Conservation (phyloP, 2,888 invertebrate species). For the Tachina lurida region DNA sequence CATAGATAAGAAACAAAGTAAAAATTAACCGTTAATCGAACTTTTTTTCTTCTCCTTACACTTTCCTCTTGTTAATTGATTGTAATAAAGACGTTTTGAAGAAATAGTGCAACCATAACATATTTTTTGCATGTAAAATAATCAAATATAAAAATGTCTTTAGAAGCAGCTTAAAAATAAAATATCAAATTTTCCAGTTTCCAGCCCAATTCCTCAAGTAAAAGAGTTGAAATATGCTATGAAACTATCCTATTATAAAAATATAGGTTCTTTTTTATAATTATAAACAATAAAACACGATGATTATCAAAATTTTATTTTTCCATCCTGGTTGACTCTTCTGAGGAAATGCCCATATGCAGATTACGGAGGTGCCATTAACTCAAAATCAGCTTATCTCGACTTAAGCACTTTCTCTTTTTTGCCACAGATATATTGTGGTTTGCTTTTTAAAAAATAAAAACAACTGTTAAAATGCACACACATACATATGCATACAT, state of each 20-base stretch:
- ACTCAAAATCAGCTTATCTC: no score
- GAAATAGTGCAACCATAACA: slow-evolving; percentile 22
- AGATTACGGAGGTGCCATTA: no score
- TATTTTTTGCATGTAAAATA: slow-evolving; percentile 13
- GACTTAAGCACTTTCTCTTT: no score
- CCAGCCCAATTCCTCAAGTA: background rate
- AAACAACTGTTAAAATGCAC: no score
- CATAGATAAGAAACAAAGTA: slow-evolving; percentile 23
- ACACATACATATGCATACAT: no score
- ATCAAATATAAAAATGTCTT: background rate
- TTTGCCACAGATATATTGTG: no score
- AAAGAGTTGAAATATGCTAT: background rate
- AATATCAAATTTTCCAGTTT: background rate
- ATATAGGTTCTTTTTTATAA: no score
- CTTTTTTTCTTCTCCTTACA: slow-evolving; percentile 8
- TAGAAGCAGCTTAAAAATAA: background rate
- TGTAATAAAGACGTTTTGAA: slow-evolving; percentile 9
- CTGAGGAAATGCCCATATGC: no score
- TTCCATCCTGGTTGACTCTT: no score
- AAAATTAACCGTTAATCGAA: slow-evolving; percentile 13
- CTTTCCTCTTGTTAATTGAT: slow-evolving; percentile 9
- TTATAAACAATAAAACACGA: no score
- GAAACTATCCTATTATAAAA: slow-evolving; percentile 1
- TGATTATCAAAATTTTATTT: no score
- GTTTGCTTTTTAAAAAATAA: no score